These are phyloP conservation scores for Tryphoninae sp. DNA, from an alignment of 2,888 invertebrate species.

Conservation along the genomic window DNA sequence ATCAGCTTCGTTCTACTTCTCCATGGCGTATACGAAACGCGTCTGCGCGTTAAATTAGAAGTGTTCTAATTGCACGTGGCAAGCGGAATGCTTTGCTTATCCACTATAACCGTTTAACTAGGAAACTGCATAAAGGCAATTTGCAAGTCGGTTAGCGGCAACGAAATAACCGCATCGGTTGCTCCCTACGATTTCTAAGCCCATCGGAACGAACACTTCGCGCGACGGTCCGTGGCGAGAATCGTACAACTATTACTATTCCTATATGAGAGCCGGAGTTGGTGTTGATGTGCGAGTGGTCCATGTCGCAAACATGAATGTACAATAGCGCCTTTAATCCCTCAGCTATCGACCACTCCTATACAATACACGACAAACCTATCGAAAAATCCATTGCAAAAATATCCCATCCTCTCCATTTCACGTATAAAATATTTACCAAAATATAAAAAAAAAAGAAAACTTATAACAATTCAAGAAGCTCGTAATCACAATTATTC, in stretches of 20 bases:
- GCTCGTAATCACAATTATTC: no score
- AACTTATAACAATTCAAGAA: neutral
- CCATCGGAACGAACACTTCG: conserved; percentile 35
- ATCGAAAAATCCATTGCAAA: no score
- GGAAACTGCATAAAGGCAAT: conserved; percentile 71
- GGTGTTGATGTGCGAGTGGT: neutral
- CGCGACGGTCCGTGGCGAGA: neutral
- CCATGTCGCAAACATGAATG: neutral
- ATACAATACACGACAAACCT: no score
- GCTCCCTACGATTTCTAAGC: conserved; percentile 49
- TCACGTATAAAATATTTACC: no score
- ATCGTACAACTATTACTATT: neutral
- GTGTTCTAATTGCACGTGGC: conserved; percentile 52
- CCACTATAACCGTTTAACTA: conserved; percentile 67
- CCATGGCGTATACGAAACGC: neutral
- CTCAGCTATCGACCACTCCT: neutral
- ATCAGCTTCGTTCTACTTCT: conserved; percentile 27
- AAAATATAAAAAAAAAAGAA: no score
- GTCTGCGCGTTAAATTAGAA: conserved; percentile 28
- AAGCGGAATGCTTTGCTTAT: conserved; percentile 63
- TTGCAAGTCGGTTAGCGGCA: conserved; percentile 70
- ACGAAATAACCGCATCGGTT: conserved; percentile 60
- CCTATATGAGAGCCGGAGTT: neutral
- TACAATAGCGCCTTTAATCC: neutral
- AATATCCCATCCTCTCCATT: no score